These are phyloP conservation scores for Psittacus erithacus DNA, from an alignment of 2,113 vertebrate species.

Conservation along the genomic window DNA sequence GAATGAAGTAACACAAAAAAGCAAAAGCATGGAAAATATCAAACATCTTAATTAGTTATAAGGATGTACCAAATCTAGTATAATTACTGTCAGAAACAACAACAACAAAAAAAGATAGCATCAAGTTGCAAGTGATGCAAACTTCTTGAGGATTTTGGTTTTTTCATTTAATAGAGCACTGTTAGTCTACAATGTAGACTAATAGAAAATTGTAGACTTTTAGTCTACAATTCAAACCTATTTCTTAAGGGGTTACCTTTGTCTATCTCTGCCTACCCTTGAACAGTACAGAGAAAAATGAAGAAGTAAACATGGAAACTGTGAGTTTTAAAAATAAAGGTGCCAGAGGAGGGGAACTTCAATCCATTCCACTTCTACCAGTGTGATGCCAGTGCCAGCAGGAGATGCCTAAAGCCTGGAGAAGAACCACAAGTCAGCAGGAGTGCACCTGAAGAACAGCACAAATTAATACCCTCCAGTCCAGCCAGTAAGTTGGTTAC, in stretches of 20 bases:
- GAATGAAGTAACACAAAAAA: not conserved
- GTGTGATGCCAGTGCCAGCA: no score
- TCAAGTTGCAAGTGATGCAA: not conserved
- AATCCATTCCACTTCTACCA: no score
- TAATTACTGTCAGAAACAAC: not conserved
- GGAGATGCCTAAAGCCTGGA: no score
- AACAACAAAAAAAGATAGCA: not conserved
- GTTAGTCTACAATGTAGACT: not conserved
- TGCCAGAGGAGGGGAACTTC: no score
- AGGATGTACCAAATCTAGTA: not conserved
- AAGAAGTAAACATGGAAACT: no score
- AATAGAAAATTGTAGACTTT: not conserved
- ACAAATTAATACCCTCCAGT: no score
- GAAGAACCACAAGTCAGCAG: no score
- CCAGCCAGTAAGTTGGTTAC: not conserved
- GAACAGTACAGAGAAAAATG: not conserved
- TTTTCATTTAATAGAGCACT: not conserved
- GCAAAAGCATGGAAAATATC: not conserved
- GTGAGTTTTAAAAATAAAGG: no score
- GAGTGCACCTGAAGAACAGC: no score
- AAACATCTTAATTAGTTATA: not conserved
- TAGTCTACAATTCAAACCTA: not conserved
- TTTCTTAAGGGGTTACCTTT: not conserved
- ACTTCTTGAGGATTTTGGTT: not conserved
- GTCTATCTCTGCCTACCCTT: not conserved